A percentile compares a stretch with the other conserved stretches of the same genome.
These are phyloP conservation scores for Dinothrombium tinctorium DNA, from an alignment of 1,140 invertebrate genomes.

Conservation along the genomic window DNA sequence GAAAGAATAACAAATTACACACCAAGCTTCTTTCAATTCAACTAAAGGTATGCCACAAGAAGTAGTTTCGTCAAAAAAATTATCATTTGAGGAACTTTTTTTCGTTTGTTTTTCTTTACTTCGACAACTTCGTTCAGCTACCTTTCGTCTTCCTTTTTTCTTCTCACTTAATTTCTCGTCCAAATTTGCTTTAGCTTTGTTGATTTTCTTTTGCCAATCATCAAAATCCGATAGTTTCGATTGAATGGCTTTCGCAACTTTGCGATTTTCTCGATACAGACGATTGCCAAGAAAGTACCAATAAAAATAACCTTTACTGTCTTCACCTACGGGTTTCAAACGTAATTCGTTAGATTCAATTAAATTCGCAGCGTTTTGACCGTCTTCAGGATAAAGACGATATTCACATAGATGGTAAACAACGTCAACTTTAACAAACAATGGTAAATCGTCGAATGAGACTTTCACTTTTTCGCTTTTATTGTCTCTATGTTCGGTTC, in stretches of 20 bases:
- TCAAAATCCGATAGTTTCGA: background rate
- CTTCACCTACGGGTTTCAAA: slow-evolving; percentile 71
- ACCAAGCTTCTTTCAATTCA: slow-evolving; percentile 31
- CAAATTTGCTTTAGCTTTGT: slow-evolving; percentile 8
- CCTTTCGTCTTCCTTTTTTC: background rate
- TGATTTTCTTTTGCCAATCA: slow-evolving; percentile 11
- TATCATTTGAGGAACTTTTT: too few relatives aligned
- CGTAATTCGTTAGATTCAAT: slow-evolving; percentile 74
- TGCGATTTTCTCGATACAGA: slow-evolving; percentile 31
- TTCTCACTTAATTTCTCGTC: background rate
- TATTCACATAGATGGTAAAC: slow-evolving; percentile 74
- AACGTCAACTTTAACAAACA: slow-evolving; percentile 69
- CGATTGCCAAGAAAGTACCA: slow-evolving; percentile 82
- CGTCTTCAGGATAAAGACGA: slow-evolving; percentile 66
- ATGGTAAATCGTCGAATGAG: slow-evolving; percentile 61
- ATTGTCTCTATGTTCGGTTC: background rate
- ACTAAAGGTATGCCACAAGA: background rate
- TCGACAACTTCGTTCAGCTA: background rate
- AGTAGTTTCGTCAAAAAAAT: too few relatives aligned
- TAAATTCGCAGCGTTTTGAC: slow-evolving; percentile 49
- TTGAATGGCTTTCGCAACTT: slow-evolving; percentile 18
- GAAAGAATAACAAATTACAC: slow-evolving; percentile 67
- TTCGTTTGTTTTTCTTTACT: background rate
- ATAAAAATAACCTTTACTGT: slow-evolving; percentile 69
- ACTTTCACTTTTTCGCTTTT: slow-evolving; percentile 41